Percentiles rank a stretch among this genome's conserved stretches.
These are phyloP conservation scores for Ancistrus triradiatus DNA, from an alignment of 2,113 vertebrate species.

Conservation along the genomic window DNA sequence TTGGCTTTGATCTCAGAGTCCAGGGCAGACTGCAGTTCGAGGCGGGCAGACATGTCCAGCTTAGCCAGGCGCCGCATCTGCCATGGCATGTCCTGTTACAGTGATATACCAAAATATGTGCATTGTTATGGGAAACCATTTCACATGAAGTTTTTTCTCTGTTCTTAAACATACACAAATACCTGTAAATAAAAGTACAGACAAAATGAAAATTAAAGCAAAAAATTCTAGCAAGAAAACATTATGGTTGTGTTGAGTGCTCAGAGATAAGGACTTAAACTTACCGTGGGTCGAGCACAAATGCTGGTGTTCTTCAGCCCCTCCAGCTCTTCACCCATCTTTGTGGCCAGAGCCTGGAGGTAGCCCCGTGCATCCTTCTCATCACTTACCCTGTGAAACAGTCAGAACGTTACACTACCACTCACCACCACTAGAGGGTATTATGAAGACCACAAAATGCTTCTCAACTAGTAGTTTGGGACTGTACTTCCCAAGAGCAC, in stretches of 20 bases:
- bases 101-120: not conserved
- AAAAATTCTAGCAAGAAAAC: not conserved
- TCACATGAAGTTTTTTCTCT: no score
- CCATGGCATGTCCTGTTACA: slow-evolving; percentile 92
- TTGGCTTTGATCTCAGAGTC: slow-evolving; percentile 97
- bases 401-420: not conserved
- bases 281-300: slow-evolving; percentile 88
- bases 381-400: slow-evolving; percentile 86
- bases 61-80: slow-evolving; percentile 97
- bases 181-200: not conserved
- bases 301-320: slow-evolving; percentile 89
- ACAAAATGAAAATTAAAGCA: not conserved
- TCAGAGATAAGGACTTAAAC: not conserved
- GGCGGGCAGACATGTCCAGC: slow-evolving; percentile 94
- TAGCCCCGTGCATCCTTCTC: slow-evolving; percentile 98
- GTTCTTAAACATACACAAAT: no score
- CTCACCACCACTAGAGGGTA: slow-evolving; percentile 15
- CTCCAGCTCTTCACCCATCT: slow-evolving; percentile 97
- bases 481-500: no score
- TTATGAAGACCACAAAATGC: no score
- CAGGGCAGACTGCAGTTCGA: slow-evolving; percentile 94
- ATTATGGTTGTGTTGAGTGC: not conserved
- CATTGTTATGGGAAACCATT: no score
- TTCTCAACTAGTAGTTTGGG: no score
- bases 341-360: slow-evolving; percentile 94